Evolutionary conservation across 2,888 invertebrate genomes (phyloP).

Genomic region (Helleia helle): DNA sequence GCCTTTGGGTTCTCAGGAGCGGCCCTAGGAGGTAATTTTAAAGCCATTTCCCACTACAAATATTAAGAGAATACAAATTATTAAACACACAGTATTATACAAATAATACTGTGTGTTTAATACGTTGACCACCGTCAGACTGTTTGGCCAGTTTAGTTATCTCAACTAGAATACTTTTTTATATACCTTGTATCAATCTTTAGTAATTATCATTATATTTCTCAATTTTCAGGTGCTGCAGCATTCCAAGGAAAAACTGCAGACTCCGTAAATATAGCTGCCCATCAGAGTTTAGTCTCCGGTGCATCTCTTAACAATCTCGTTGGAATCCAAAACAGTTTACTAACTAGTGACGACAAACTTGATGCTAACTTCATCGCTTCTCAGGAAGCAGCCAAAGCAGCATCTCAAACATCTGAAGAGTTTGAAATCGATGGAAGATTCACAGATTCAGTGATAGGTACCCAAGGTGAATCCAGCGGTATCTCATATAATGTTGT

Average conservation of each 20-base stretch:
- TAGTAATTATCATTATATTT: background rate
- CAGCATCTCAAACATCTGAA: constrained; percentile 17
- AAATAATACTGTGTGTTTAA: background rate
- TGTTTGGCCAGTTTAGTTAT: too few relatives aligned
- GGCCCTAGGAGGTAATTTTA: constrained; percentile 46
- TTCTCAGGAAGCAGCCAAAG: constrained; percentile 43
- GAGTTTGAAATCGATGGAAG: constrained; percentile 18
- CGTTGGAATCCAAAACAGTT: constrained; percentile 59
- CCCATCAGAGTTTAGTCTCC: constrained; percentile 58
- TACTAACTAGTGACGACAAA: constrained; percentile 41
- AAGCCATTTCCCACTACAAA: too few relatives aligned
- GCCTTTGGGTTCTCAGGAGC: constrained; percentile 59
- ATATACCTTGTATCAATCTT: too few relatives aligned
- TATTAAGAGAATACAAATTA: too few relatives aligned
- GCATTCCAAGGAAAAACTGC: constrained; percentile 64
- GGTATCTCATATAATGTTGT: constrained; percentile 22
- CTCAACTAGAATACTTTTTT: too few relatives aligned
- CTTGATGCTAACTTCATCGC: constrained; percentile 54
- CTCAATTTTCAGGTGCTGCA: constrained; percentile 46
- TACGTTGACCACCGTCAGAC: background rate
- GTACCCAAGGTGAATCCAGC: constrained; percentile 22
- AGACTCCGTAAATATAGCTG: constrained; percentile 60
- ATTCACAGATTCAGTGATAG: constrained; percentile 15
- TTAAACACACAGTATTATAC: too few relatives aligned
- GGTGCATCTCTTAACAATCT: constrained; percentile 58